Base-by-base conservation (phyloP, 2,888 invertebrate species). In the Drosophila neoperkinsi region DNA sequence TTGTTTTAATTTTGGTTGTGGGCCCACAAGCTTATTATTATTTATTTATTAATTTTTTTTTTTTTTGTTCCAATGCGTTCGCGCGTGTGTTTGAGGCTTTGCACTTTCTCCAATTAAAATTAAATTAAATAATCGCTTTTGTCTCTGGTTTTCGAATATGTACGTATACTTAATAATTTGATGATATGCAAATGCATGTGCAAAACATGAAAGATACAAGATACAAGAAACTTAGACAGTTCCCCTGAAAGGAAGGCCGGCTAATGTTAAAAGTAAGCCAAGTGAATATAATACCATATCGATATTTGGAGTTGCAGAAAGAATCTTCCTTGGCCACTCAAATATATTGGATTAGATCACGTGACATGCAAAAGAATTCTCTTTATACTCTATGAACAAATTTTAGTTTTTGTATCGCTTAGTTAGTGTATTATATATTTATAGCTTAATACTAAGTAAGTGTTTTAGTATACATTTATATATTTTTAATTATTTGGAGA, bases 51-150 rank as follows among this genome's bases (percentile, higher is more conserved):
- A 52, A 61, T 34, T 57, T 60, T 61, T 51, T 55, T 50, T n/a
- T n/a, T 60, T 51, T 56, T 50, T n/a, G 33, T 28, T 51, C 36
- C 51, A 66, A 46, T 36, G 61, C 49, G 58, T 66, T 53, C 59
- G 55, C 52, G 38, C 31, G 38, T 79, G 67, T 78, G 59, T 21
- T 46, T 57, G 71, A 60, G 71, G 77, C 80, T 82, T 82, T 87
- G 84, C 87, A 84, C 84, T 84, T 84, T 84, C 84, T 87, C 84
- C 80, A 76, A 82, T 82, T 76, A 80, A 87, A 84, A 84, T 71
- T 84, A 72, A 84, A 87, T 82, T 78, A 81, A 85, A 81, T 84
- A 84, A 84, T 75, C 78, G 59, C 63, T 68, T 72, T 69, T 74
- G 56, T 66, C 68, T 65, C 55, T 11, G 61, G 62, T 59, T 58